Evolutionary conservation across 2,888 invertebrate genomes (phyloP).

Genomic region (Magallana nippona): DNA sequence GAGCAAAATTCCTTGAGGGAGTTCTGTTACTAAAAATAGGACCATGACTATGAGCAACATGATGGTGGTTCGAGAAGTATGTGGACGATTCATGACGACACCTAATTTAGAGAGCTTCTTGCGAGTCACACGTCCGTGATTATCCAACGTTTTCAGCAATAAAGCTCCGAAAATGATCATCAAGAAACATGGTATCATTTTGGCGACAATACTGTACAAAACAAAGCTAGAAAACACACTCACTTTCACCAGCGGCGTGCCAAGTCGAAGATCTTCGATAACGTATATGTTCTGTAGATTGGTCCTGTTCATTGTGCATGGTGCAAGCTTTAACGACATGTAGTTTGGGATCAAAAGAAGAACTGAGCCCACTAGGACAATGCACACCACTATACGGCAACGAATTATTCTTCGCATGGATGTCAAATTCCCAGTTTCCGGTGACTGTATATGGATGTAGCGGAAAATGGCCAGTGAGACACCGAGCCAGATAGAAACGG

Average conservation of each 20-base stretch:
- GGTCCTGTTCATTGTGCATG: slow-evolving; percentile 49
- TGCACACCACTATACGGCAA: slow-evolving; percentile 87
- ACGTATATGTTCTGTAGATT: slow-evolving; percentile 54
- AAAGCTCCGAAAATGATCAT: slow-evolving; percentile 85
- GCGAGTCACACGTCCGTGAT: slow-evolving; percentile 57
- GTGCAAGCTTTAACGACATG: slow-evolving; percentile 86
- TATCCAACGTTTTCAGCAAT: slow-evolving; percentile 71
- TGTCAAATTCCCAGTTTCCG: slow-evolving; percentile 86
- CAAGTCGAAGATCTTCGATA: slow-evolving; percentile 64
- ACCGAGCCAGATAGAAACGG: slow-evolving; percentile 95
- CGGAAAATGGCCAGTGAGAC: slow-evolving; percentile 95
- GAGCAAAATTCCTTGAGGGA: slow-evolving; percentile 88
- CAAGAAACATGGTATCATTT: slow-evolving; percentile 92
- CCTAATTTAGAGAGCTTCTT: slow-evolving; percentile 52
- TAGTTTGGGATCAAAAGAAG: slow-evolving; percentile 92
- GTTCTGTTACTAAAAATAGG: slow-evolving; percentile 92
- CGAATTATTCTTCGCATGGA: slow-evolving; percentile 79
- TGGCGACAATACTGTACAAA: slow-evolving; percentile 94
- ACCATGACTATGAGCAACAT: slow-evolving; percentile 93
- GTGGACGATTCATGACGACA: slow-evolving; percentile 50
- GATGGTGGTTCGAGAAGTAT: slow-evolving; percentile 87
- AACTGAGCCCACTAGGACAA: slow-evolving; percentile 91
- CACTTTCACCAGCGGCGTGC: slow-evolving; percentile 58
- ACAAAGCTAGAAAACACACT: slow-evolving; percentile 86
- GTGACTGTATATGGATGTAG: slow-evolving; percentile 85